phyloP scores from a whole-genome alignment of 1,140 invertebrate species.

The Cephus cinctus region DNA sequence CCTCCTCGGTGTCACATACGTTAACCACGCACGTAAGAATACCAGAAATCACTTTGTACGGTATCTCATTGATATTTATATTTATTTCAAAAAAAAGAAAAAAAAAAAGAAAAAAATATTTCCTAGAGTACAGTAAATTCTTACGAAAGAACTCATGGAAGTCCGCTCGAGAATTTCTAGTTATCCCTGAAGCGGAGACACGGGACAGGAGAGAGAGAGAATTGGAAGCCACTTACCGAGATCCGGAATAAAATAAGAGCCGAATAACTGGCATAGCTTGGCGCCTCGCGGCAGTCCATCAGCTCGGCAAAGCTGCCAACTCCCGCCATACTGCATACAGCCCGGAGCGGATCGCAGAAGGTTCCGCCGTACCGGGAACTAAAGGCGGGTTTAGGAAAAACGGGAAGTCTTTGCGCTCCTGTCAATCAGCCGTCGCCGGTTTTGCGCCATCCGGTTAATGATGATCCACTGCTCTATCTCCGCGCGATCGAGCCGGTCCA shows the following conservation, averaged over 20 bases:
- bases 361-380: conserved; percentile 38
- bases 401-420: conserved; percentile 42
- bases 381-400: conserved; percentile 40
- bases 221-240: too few species aligned
- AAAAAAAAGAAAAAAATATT: too few species aligned
- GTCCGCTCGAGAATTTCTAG: too few species aligned
- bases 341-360: conserved; percentile 18
- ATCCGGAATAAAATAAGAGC: conserved; percentile 38
- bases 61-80: too few species aligned
- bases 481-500: conserved; percentile 18
- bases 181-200: too few species aligned
- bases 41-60: too few species aligned
- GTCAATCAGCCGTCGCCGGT: conserved; percentile 46
- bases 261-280: conserved; percentile 43
- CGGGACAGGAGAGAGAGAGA: too few species aligned
- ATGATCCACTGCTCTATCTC: conserved; percentile 48
- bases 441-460: conserved; percentile 46
- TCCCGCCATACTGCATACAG: conserved; percentile 8
- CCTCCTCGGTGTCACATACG: too few species aligned
- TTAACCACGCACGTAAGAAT: too few species aligned
- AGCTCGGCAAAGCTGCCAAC: conserved; percentile 11
- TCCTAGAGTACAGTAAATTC: too few species aligned
- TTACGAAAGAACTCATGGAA: too few species aligned
- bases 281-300: conserved; percentile 39
- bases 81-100: too few species aligned